These are phyloP conservation scores for Pristiophorus japonicus DNA, from an alignment of 2,113 vertebrate genomes.

Conservation along the genomic window DNA sequence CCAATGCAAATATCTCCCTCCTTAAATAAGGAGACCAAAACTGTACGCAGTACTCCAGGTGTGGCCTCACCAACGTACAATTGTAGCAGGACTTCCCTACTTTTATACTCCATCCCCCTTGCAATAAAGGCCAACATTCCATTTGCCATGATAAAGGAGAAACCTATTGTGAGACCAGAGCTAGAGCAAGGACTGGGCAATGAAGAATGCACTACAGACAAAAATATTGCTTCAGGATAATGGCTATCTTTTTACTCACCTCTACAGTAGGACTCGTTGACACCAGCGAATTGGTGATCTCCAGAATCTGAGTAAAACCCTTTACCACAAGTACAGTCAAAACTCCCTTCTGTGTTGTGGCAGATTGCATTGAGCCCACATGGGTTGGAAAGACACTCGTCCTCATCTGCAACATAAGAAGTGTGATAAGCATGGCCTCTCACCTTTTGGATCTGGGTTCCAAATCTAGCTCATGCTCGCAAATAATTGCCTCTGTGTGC, in stretches of 20 bases:
- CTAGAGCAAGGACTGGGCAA: background rate
- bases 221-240: background rate
- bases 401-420: background rate
- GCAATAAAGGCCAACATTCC: no score
- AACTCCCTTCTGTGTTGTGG: background rate
- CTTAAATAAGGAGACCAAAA: no score
- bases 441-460: background rate
- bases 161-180: background rate
- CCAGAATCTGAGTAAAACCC: background rate
- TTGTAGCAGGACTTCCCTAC: no score
- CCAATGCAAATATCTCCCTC: no score
- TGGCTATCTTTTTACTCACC: background rate
- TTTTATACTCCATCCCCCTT: no score
- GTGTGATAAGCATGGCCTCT: background rate
- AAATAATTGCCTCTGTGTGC: background rate
- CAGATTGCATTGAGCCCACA: background rate
- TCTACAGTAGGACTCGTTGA: background rate
- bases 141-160: no score
- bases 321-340: background rate
- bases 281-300: background rate
- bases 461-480: background rate
- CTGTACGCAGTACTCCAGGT: no score
- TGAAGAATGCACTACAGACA: no score
- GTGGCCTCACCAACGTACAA: no score
- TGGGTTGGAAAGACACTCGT: background rate